Evolutionary conservation across 2,888 invertebrate genomes (phyloP), one percentile per base, ranked within the genome.

Genomic region (Ptychoptera contaminata): DNA sequence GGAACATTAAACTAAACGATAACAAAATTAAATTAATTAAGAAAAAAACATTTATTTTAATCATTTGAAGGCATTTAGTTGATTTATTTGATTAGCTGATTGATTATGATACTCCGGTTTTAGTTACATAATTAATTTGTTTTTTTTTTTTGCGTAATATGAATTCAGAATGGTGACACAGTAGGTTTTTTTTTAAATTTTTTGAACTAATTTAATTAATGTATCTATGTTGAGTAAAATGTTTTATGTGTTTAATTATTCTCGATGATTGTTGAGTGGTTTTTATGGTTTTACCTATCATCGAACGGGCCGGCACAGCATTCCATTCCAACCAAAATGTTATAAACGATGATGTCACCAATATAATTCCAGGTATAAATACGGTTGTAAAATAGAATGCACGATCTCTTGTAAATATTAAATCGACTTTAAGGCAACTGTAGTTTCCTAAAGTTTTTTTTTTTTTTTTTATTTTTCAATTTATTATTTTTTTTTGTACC

Each of bases 281-380:
- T 2, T 37, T 37, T 38, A 16, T n/a, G n/a, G n/a, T 40, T 34
- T 35, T 42, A 87, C 87, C 86, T 74, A 92, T 90, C 90, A 92
- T 91, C 62, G 91, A 91, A 71, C 91, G 77, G 65, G 91, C 91
- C 64, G 91, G 91, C 62, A 91, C 91, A 58, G 91, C 91, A 71
- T 92, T 92, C 90, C 91, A 91, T 73, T 92, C 91, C 70, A 92
- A 77, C 91, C 91, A 92, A 76, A 92, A 92, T 62, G 91, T 91
- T 70, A 92, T 92, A 77, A 92, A 92, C 61, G 91, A 91, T 69
- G 90, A 90, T 57, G 91, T 91, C 67, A 92, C 92, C 73, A 92
- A 77, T 71, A 92, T 90, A 65, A 92, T 90, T 63, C 91, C 91
- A 59, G 92, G 91, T 72, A 92, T 90, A 73, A 92, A 92, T 69